These are phyloP conservation scores for Pachliopta kotzebuea DNA, from an alignment of 2,888 invertebrate species.

Conservation along the genomic window DNA sequence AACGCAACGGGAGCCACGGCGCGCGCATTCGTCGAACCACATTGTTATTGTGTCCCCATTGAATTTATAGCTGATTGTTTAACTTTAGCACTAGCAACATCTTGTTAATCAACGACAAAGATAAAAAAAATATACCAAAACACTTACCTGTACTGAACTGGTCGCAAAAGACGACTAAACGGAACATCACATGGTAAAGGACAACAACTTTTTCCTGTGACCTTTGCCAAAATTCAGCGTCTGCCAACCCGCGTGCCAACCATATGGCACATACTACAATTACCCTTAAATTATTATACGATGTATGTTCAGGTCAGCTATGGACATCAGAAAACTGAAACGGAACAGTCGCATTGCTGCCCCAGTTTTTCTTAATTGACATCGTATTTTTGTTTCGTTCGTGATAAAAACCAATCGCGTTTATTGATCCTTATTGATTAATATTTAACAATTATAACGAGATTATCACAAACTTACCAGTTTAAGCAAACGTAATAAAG, in stretches of 20 bases:
- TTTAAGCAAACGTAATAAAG: background rate
- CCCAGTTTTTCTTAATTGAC: background rate
- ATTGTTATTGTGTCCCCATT: slow-evolving; percentile 26
- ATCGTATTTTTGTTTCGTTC: background rate
- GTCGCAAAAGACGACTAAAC: no score
- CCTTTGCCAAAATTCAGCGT: no score
- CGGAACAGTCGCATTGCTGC: background rate
- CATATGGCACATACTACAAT: no score
- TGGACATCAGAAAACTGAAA: background rate
- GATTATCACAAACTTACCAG: background rate
- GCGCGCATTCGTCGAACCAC: slow-evolving; percentile 26
- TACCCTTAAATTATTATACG: no score
- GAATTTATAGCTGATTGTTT: slow-evolving; percentile 27
- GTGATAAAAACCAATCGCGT: background rate
- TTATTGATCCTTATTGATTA: background rate
- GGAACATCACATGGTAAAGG: no score
- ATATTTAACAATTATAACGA: background rate
- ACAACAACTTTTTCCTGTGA: no score
- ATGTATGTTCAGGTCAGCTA: no score
- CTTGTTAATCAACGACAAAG: slow-evolving; percentile 6
- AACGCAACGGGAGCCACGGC: slow-evolving; percentile 24
- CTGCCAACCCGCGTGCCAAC: no score
- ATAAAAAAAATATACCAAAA: background rate
- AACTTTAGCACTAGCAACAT: slow-evolving; percentile 3
- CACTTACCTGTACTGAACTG: no score